phyloP scores from a whole-genome alignment of 2,113 vertebrate species.

The Alethe castanea region DNA sequence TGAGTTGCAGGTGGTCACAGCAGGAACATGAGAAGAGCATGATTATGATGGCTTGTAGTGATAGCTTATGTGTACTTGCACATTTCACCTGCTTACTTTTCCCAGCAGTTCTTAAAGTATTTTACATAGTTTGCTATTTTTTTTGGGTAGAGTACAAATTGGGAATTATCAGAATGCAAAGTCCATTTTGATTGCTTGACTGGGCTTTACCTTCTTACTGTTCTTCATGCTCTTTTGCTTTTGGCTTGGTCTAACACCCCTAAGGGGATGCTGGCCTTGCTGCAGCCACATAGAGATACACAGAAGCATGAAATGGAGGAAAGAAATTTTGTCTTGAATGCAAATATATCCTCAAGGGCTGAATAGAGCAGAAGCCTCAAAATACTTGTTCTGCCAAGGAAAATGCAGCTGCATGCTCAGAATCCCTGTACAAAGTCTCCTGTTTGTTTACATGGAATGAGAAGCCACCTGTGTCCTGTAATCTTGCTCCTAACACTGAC shows the following conservation, averaged over 20 bases:
- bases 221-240: not conserved
- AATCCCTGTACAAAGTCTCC: not conserved
- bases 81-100: not conserved
- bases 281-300: not conserved
- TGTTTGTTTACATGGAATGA: not conserved
- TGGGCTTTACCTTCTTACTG: not conserved
- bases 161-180: not conserved
- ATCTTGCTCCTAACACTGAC: not conserved
- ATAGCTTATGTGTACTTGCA: not conserved
- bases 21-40: not conserved
- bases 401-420: not conserved
- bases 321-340: not conserved
- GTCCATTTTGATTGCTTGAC: slow-evolving; percentile 10
- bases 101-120: not conserved
- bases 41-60: not conserved
- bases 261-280: not conserved
- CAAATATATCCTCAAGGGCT: not conserved
- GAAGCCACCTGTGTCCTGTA: not conserved
- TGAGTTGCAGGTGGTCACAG: not conserved
- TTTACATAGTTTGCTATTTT: not conserved
- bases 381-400: not conserved
- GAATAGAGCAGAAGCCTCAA: not conserved
- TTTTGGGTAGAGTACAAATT: not conserved
- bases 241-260: not conserved
- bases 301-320: not conserved